These are phyloP conservation scores for Oceanites oceanicus DNA, from an alignment of 2,113 vertebrate species.

Conservation along the genomic window DNA sequence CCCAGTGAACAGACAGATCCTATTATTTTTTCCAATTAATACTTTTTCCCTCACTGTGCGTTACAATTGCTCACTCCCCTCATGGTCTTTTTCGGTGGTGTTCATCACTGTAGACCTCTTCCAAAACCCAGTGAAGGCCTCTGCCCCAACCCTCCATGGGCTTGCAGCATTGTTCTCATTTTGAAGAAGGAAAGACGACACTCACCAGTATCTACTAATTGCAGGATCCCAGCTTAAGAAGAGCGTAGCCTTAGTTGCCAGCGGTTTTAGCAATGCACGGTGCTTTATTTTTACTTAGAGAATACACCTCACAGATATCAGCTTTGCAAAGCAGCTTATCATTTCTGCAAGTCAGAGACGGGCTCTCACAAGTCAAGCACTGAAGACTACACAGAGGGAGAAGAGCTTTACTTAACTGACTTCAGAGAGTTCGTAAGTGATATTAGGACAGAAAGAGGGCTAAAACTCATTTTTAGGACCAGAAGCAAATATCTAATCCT, in stretches of 20 bases:
- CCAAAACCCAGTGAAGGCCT: not conserved
- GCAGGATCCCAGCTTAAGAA: not conserved
- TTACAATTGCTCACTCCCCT: not conserved
- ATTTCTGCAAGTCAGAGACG: not conserved
- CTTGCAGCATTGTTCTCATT: not conserved
- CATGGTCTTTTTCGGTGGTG: not conserved
- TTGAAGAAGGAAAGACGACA: not conserved
- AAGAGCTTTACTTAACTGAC: not conserved
- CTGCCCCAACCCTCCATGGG: accelerated
- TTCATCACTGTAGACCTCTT: not conserved
- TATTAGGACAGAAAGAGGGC: not conserved
- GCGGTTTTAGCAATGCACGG: not conserved
- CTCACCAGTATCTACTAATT: not conserved
- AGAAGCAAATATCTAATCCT: not conserved
- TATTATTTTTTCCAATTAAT: not conserved
- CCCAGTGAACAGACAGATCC: not conserved
- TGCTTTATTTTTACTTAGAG: not conserved
- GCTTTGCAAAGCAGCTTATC: not conserved
- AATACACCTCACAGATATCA: not conserved
- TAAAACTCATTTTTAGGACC: not conserved
- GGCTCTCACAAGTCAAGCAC: not conserved
- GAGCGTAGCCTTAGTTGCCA: not conserved
- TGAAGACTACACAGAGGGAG: not conserved
- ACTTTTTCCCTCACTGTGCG: accelerated
- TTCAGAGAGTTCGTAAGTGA: not conserved